Base-by-base conservation (phyloP, 1,140 invertebrate species). In the Neodiprion pinetum region DNA sequence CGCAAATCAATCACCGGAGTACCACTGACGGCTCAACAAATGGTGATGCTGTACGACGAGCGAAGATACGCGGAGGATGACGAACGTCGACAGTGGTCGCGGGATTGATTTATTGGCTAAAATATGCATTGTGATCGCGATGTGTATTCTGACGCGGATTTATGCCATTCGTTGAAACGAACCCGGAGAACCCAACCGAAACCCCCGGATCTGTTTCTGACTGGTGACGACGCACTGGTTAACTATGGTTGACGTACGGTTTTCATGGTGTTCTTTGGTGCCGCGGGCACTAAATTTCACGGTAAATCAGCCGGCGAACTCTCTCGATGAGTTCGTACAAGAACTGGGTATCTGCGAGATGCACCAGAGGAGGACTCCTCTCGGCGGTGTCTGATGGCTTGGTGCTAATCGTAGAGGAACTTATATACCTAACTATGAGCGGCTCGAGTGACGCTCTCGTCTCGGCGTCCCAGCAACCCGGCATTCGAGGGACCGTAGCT, bases 371-470 rank as follows among this genome's bases (percentile, higher is more conserved):
- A 61, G 11, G 53, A 14, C 11, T 61, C 11, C 53, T 61, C 53
- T 61, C 8, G 53, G n/a, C 53, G 53, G 9, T 61, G 53, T 61
- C 53, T 61, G 53, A 61, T 61, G 53, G 11, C 4, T 61, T 61
- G 53, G 53, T 5, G 53, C 11, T 61, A 17, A 61, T 9, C 53
- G 11, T 17, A 17, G 53, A 5, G 11, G 11, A 14, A 12, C 53
- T 61, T 61, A 61, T 61, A 61, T 61, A 61, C 53, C n/a, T 61
- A 61, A 40, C n/a, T 40, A 40, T 40, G n/a, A 61, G 53, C 53
- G 28, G 28, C 53, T 17, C 11, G n/a, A 9, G 53, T 61, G 53
- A 61, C 53, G 53, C 53, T 61, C 53, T 9, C 53, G n/a, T 61
- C 11, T 17, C 53, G n/a, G 11, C 53, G 53, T 17, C 53, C n/a